Evolutionary conservation across 35 echinoderm and acorn worm genomes (phyloP).

Genomic region (Lytechinus variegatus): DNA sequence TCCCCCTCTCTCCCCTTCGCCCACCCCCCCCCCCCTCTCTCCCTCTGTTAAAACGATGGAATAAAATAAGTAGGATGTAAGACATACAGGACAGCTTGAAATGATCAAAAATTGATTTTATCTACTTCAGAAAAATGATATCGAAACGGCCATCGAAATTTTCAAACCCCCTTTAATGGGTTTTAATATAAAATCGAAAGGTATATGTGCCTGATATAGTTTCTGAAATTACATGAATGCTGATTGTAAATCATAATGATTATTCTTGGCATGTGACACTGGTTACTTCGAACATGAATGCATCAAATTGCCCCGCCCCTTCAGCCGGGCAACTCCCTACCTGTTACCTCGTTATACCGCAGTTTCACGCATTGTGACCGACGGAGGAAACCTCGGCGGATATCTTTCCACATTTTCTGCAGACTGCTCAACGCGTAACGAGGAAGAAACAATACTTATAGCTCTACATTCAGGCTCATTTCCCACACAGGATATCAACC

Average conservation of each 20-base stretch:
- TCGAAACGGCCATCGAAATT: neutral
- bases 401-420: neutral
- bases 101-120: neutral
- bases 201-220: neutral
- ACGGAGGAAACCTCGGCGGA: neutral
- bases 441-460: neutral
- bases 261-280: neutral
- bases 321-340: neutral
- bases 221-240: neutral
- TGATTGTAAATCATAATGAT: neutral
- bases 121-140: neutral
- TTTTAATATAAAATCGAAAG: neutral
- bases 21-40: neutral
- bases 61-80: neutral
- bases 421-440: neutral
- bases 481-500: neutral
- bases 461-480: neutral
- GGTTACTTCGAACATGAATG: neutral
- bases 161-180: neutral
- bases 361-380: neutral
- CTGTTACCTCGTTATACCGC: neutral
- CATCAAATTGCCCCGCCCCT: neutral
- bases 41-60: neutral
- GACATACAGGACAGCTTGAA: neutral
- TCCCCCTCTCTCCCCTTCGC: too few species aligned